Base-by-base conservation (phyloP, 2,888 invertebrate species). In the Drosophila diplacantha region DNA sequence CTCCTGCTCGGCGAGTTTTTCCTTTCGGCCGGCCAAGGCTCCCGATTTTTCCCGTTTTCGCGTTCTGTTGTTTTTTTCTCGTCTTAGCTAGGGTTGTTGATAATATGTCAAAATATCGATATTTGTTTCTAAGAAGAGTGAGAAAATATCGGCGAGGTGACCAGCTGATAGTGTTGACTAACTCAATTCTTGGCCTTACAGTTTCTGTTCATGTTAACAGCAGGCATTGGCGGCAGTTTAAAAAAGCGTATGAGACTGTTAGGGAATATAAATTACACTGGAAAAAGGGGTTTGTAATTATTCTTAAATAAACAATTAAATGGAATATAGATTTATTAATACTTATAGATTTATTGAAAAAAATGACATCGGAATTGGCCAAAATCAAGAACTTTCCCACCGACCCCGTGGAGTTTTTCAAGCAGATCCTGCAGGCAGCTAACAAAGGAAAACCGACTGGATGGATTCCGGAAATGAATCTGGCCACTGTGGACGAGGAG, bases 401-500 rank as follows among this genome's bases (percentile, higher is more conserved):
- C 11, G 63, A 83, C 31, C 87, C 87, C 0, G 63, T 81, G 1
- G 54, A 71, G 31, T 64, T 87, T 29, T 83, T 87, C 31, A 63
- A 82, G 34, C 50, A 67, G 3, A 39, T 87, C 9, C n/a, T 86
- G 14, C 43, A 69, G 4, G 66, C 68, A 8, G 52, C 14, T 8
- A 20, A 8, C 14, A 5, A 31, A 6, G 41, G 24, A 8, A 35
- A 61, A 11, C 66, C 66, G 2, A 24, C 24, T 5, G 41, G 65
- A 2, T 35, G 9, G 3, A 26, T 56, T 6, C n/a, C 74, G 6
- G 59, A 76, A 3, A 85, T 87, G 85, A 85, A 85, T 68, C 53
- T 87, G 55, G 88, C 87, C 11, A 86, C 87, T 16, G 14, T 84
- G 16, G 87, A 88, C 60, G 73, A 70, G 4, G 82, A 87, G 63